Evolutionary conservation across 2,113 vertebrate genomes (phyloP), one percentile per base, ranked within the genome.

Genomic region (Tursiops truncatus): DNA sequence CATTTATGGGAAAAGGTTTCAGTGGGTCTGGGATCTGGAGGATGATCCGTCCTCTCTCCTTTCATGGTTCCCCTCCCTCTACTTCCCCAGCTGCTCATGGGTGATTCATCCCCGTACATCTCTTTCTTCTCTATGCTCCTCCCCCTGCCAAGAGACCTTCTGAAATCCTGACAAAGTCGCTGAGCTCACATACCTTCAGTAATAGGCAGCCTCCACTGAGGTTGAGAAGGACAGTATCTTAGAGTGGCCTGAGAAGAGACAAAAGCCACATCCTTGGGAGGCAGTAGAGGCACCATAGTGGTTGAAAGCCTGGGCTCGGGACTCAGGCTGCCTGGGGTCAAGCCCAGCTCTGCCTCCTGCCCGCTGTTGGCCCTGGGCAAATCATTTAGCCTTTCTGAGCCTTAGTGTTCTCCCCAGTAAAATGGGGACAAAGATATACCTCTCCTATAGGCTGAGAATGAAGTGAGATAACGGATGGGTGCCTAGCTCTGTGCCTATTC

Each of bases 31-130:
- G 79, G 67, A 15, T 47, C 81, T 73, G 90, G 87, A 84, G 81
- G 47, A 18, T 44, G 56, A 63, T 80, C 70, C 31, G 36, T 89
- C n/a, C 70, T 50, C 65, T 74, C 31, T 58, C 28, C 50, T 73
- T 80, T 58, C 8, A n/a, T 56, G n/a, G 11, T 63, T 8, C 58
- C 53, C 26, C 82, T 96, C 50, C 50, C 28, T 88, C 63, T 2
- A 3, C 14, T 56, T 88, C 81, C 70, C 56, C 50, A 65, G 86
- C 93, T 68, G 90, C 71, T 65, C 5, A 2, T 7, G 82, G 71
- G 33, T 70, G 95, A 91, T 80, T 97, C 79, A 89, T 67, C 28
- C n/a, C 56, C 70, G 6, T 74, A 60, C 89, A 53, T 83, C 70
- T 44, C 62, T 71, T 87, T 87, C 82, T 96, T 73, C 47, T 87